Base-by-base conservation (phyloP, 2,888 invertebrate species). In the Amphipyra berbera region DNA sequence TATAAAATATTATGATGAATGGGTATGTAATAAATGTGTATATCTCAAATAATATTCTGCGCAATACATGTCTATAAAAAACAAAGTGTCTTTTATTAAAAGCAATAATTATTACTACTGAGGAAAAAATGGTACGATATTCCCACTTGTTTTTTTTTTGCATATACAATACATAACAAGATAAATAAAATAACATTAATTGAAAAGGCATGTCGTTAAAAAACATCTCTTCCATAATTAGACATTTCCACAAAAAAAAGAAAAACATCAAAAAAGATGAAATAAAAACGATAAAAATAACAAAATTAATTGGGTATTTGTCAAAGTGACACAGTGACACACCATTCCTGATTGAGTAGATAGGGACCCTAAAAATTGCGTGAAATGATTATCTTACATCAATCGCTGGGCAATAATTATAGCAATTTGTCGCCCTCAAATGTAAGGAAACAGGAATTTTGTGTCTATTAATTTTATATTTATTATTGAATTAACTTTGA, bases 221-320 rank as follows among this genome's bases (percentile, higher is more conserved):
- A 30, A 30, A 30, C 9, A 30, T 48, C 6, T 46, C 2, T 38
- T 21, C 9, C 8, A 42, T 44, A 72, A 66, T 57, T 49, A 59
- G 13, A 44, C 13, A 13, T 52, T 61, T 38, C 27, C 37, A 21
- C 27, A 1, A 21, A 15, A 45, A n/a, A 30, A 68, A 73, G 2
- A 44, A 48, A 61, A 76, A 71, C 61, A 71, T 49, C 3, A 42
- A 45, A 67, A 68, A 73, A 65, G 53, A 68, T 71, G 62, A 68
- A 67, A 73, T 68, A 80, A 80, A 80, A 81, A 65, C 78, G 76
- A 81, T 78, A 77, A 74, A 79, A 61, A 79, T 72, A 75, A 79
- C 73, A 79, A 71, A 88, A 88, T 86, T 89, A 90, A 91, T 89
- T 85, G 87, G 79, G 76, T 83, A 86, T 88, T 89, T 90, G 88